Base-by-base conservation (phyloP, 2,797 vertebrate genomes). In the Microctenopoma steveboyesi region DNA sequence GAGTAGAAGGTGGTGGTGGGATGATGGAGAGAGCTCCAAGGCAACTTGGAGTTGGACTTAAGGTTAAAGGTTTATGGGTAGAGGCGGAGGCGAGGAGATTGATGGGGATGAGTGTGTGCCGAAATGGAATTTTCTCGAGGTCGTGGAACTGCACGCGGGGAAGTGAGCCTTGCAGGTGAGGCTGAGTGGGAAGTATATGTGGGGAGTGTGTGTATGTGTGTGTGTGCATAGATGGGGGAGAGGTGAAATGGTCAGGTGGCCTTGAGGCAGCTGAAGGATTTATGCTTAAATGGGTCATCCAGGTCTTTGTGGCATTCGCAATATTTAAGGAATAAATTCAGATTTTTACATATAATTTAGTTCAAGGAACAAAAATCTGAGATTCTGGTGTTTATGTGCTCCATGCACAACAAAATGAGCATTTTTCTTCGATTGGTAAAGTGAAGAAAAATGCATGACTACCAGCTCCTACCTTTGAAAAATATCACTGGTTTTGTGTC, bases 61-160 rank as follows among this genome's bases (percentile, higher is more conserved):
- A 76, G 87, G 91, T 88, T 68, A 90, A 88, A 89, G 88, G 87
- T 89, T 88, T 89, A 81, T 49, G 64, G 74, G 74, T 10, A 25
- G 72, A 88, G 78, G 81, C 46, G 65, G 80, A 43, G 76, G 81
- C 50, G 16, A 40, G 59, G 75, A 86, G 88, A 90, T 88, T 83
- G 87, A 91, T 90, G 85, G 76, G 79, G 75, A 84, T 46, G 81
- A 74, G 65, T 74, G 80, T 84, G 81, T 56, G 81, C 50, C 50
- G 35, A 83, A 83, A 82, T 88, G 84, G 84, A 82, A 88, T 90
- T 89, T 85, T 79, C 81, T 62, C 35, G 58, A 88, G 88, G 85
- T 86, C 61, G 33, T 2, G 5, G 58, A 62, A 75, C 76, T 78
- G 79, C 64, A 27, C 3, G 27, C 55, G 83, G 69, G 60, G 74